phyloP scores from a whole-genome alignment of 2,888 invertebrate genomes.

The Ophioninae sp. region DNA sequence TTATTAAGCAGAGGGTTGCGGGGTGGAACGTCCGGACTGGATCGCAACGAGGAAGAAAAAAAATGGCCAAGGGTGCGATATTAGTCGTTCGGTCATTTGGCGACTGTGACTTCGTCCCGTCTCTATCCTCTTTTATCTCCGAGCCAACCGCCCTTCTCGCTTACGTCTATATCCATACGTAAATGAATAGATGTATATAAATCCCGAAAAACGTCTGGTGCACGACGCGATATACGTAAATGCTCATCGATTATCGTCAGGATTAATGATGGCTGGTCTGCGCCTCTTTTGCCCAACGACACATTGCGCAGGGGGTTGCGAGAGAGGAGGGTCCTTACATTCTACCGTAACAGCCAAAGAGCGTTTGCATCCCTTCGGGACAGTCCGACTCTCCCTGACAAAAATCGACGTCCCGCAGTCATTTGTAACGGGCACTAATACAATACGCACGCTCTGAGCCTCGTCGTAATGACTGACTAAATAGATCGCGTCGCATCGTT shows the following conservation, averaged over 20 bases:
- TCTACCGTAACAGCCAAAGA: slow-evolving; percentile 28
- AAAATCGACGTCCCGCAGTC: slow-evolving; percentile 45
- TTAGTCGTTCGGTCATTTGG: slow-evolving; percentile 65
- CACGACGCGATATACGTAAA: slow-evolving; percentile 57
- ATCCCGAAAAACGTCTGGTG: slow-evolving; percentile 56
- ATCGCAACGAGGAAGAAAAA: slow-evolving; percentile 14
- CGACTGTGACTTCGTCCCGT: slow-evolving; percentile 48
- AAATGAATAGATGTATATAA: slow-evolving; percentile 34
- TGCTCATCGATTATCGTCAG: slow-evolving; percentile 62
- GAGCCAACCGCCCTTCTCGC: slow-evolving; percentile 18
- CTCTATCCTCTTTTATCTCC: slow-evolving; percentile 23
- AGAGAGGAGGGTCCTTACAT: slow-evolving; percentile 47
- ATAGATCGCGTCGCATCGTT: neutral
- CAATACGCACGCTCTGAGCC: neutral
- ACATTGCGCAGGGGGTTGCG: slow-evolving; percentile 21
- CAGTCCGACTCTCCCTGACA: slow-evolving; percentile 27
- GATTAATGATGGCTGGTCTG: slow-evolving; percentile 63
- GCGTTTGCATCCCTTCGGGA: slow-evolving; percentile 49
- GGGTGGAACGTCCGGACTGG: neutral
- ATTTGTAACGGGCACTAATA: slow-evolving; percentile 17
- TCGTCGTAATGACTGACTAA: slow-evolving; percentile 27
- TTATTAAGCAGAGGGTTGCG: slow-evolving; percentile 41
- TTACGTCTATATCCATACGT: neutral
- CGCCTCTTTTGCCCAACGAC: slow-evolving; percentile 31
- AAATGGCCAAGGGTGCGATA: slow-evolving; percentile 58